Percentiles rank a stretch among this genome's conserved stretches.
Conservation (phyloP, 2,888 invertebrate genomes). For the Melieria crassipennis region DNA sequence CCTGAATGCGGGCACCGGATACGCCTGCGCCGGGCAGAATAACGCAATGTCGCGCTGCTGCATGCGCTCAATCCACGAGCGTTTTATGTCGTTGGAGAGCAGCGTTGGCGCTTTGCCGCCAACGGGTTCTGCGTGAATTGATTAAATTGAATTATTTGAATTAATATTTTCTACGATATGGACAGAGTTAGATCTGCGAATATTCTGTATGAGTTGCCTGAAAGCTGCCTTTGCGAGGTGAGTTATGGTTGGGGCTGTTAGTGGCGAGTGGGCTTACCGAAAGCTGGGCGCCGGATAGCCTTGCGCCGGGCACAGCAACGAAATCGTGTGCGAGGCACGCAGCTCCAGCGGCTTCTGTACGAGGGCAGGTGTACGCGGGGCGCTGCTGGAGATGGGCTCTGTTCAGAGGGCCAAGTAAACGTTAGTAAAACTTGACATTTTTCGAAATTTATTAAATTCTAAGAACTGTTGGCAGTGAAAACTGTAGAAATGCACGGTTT, state of each 20-base stretch:
- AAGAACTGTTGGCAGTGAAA: neutral
- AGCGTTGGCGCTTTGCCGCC: slow-evolving; percentile 69
- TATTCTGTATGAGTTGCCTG: neutral
- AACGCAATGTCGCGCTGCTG: slow-evolving; percentile 73
- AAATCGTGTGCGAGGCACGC: slow-evolving; percentile 50
- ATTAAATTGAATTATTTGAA: neutral
- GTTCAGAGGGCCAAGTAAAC: neutral
- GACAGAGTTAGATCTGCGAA: no score
- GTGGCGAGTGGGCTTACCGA: slow-evolving; percentile 67
- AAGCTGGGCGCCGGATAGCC: slow-evolving; percentile 78
- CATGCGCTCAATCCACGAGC: slow-evolving; percentile 68
- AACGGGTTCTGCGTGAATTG: slow-evolving; percentile 48
- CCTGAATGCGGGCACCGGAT: slow-evolving; percentile 76
- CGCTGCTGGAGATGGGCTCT: slow-evolving; percentile 63
- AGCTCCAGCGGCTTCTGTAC: slow-evolving; percentile 62
- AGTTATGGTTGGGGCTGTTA: no score
- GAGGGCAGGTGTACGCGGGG: slow-evolving; percentile 67
- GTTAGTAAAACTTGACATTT: slow-evolving; percentile 1
- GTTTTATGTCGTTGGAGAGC: slow-evolving; percentile 68
- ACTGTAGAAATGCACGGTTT: slow-evolving; percentile 37
- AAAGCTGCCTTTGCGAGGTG: slow-evolving; percentile 17
- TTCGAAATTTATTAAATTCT: neutral
- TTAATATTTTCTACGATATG: no score
- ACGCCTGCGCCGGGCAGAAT: slow-evolving; percentile 82
- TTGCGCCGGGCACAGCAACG: slow-evolving; percentile 78